Evolutionary conservation across 1,140 invertebrate species (phyloP), one percentile per base, ranked within the genome.

Genomic region (Zaprionus tsacasi): DNA sequence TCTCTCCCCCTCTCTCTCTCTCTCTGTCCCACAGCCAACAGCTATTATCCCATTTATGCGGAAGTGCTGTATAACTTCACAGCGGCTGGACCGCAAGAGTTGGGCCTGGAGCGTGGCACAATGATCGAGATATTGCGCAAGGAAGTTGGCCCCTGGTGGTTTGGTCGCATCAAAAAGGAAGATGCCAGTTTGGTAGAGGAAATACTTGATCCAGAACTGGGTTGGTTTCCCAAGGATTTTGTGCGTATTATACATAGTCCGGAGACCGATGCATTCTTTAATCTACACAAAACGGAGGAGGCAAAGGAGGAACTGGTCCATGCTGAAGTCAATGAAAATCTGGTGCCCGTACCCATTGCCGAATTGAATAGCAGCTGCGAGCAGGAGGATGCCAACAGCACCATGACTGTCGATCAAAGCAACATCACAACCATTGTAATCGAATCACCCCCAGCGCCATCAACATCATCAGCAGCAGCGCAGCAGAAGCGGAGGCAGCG

Each of bases 161-260:
- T 88, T 60, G 92, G 92, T 6, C 82, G 90, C 61, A 91, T 91
- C n/a, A 92, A 91, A 55, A 91, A 92, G 43, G 82, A 85, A 52
- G 89, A 91, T 15, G 89, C 75, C 38, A 89, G 78, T 59, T 58
- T 88, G 12, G 76, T 91, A 17, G 80, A 85, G 25, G 79, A 90
- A 52, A 85, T 90, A 59, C 66, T 90, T 7, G 90, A 92, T 55
- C 87, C 81, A 5, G 90, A 90, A 38, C 67, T 92, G 13, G 92
- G 92, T 66, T 93, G 92, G 92, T 93, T 93, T 70, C 92, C 92
- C 43, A 93, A 92, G 56, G 92, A 93, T 43, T 93, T 92, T 72
- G 91, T 93, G 43, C 91, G 91, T 65, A 58, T 92, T 27, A 91
- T 92, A 59, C 82, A 86, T 17, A 72, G 64, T 38, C 89, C 85